phyloP scores from a whole-genome alignment of 2,888 invertebrate species.

The Ectemnius lituratus region DNA sequence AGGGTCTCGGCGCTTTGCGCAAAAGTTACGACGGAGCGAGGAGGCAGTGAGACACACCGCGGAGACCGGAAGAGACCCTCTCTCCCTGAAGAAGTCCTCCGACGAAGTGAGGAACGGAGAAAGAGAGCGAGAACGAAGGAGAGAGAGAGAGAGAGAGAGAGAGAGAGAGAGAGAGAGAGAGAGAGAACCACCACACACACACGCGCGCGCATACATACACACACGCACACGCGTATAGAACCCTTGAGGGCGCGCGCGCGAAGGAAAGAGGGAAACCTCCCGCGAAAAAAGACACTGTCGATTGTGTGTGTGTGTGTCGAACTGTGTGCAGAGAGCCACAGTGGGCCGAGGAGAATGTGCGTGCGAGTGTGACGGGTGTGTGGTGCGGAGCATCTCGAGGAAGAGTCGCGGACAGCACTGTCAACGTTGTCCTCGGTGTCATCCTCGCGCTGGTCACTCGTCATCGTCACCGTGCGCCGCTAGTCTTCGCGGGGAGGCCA shows the following conservation, averaged over 20 bases:
- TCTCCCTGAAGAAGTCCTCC: conserved; percentile 66
- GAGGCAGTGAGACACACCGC: conserved; percentile 70
- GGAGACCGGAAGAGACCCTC: conserved; percentile 73
- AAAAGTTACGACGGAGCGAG: conserved; percentile 71
- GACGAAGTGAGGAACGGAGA: conserved; percentile 44
- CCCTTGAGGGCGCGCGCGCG: too few relatives aligned
- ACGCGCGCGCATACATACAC: too few relatives aligned
- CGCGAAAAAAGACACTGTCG: conserved; percentile 46
- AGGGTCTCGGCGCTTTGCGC: conserved; percentile 70
- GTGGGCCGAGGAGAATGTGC: conserved; percentile 9
- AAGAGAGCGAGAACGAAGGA: not conserved
- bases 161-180: too few relatives aligned
- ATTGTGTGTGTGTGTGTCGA: conserved; percentile 31
- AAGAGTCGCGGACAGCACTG: conserved; percentile 28
- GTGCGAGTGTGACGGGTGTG: conserved; percentile 22
- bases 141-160: too few relatives aligned
- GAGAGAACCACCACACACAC: too few relatives aligned
- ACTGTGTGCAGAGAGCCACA: conserved; percentile 9
- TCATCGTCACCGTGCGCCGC: conserved; percentile 18
- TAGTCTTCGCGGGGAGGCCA: conserved; percentile 25
- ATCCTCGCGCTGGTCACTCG: conserved; percentile 13
- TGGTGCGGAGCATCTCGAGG: conserved; percentile 31
- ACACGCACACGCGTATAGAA: too few relatives aligned
- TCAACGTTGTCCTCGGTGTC: conserved; percentile 18
- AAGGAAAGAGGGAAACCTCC: conserved; percentile 23